A percentile compares a stretch with the other conserved stretches of the same genome.
These are phyloP conservation scores for Drymonia ruficornis DNA, from an alignment of 2,888 invertebrate genomes.

Conservation along the genomic window DNA sequence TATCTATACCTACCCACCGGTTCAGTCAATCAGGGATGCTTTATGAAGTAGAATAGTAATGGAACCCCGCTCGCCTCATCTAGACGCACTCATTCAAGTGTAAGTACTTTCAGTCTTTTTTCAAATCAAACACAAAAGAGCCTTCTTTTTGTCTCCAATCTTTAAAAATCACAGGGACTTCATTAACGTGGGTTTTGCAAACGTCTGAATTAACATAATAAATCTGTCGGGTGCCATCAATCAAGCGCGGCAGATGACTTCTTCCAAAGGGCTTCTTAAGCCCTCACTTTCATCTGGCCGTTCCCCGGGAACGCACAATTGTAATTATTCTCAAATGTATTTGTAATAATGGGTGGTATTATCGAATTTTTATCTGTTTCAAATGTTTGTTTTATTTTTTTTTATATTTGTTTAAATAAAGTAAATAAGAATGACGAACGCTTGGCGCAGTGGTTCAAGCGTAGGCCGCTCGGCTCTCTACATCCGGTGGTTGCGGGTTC, in stretches of 20 bases:
- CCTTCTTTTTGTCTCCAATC: constrained; percentile 1
- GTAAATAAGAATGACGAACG: too few species aligned
- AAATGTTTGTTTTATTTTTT: background rate
- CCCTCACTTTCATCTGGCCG: constrained; percentile 78
- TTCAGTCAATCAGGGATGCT: too few species aligned
- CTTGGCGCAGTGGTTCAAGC: too few species aligned
- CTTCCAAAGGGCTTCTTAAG: constrained; percentile 78
- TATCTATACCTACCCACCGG: too few species aligned
- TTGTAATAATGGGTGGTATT: constrained; percentile 14
- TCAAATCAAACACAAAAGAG: constrained; percentile 4
- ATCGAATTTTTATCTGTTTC: background rate
- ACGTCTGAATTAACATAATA: constrained; percentile 79
- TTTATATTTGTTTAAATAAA: too few species aligned
- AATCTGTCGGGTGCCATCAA: constrained; percentile 76
- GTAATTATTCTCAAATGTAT: constrained; percentile 47
- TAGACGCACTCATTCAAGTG: too few species aligned
- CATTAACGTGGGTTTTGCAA: constrained; percentile 45
- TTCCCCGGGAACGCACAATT: constrained; percentile 45
- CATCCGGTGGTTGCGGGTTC: too few species aligned
- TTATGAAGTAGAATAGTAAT: too few species aligned
- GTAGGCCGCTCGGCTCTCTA: too few species aligned
- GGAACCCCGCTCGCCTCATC: too few species aligned
- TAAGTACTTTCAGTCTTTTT: background rate
- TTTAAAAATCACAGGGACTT: constrained; percentile 19
- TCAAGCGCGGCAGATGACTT: constrained; percentile 69